phyloP scores from a whole-genome alignment of 2,113 vertebrate genomes.

The Pipra filicauda region DNA sequence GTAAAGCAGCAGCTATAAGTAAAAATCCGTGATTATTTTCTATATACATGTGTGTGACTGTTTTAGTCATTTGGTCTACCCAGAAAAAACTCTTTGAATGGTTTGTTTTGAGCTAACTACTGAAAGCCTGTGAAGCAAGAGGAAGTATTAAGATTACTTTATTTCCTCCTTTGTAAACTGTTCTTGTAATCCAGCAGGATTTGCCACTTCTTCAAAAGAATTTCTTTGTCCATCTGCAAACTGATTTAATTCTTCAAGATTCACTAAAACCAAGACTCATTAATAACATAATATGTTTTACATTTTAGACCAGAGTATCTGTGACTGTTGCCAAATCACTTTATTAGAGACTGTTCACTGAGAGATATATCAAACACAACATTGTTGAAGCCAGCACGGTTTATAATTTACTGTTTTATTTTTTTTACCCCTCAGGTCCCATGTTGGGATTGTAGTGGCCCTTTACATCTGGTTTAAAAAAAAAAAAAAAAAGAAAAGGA shows the following conservation, averaged over 20 bases:
- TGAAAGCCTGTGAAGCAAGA: neutral
- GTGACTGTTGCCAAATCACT: neutral
- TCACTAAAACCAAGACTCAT: neutral
- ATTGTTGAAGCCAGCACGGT: neutral
- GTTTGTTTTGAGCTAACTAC: neutral
- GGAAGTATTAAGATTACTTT: neutral
- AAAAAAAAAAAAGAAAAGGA: neutral
- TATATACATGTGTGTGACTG: neutral
- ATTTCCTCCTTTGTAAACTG: neutral
- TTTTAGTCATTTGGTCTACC: neutral
- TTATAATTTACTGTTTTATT: neutral
- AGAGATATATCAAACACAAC: neutral
- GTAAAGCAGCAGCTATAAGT: neutral
- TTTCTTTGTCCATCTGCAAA: neutral
- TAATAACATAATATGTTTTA: neutral
- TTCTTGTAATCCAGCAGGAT: neutral
- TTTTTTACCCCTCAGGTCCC: neutral
- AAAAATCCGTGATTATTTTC: neutral
- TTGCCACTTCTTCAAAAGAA: neutral
- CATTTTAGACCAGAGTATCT: neutral
- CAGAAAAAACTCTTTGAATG: neutral
- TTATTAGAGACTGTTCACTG: neutral
- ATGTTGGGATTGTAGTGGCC: neutral
- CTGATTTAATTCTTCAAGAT: neutral
- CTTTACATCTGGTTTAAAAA: neutral